These are phyloP conservation scores for Malachius bipustulatus DNA, from an alignment of 2,888 invertebrate genomes.

Conservation along the genomic window DNA sequence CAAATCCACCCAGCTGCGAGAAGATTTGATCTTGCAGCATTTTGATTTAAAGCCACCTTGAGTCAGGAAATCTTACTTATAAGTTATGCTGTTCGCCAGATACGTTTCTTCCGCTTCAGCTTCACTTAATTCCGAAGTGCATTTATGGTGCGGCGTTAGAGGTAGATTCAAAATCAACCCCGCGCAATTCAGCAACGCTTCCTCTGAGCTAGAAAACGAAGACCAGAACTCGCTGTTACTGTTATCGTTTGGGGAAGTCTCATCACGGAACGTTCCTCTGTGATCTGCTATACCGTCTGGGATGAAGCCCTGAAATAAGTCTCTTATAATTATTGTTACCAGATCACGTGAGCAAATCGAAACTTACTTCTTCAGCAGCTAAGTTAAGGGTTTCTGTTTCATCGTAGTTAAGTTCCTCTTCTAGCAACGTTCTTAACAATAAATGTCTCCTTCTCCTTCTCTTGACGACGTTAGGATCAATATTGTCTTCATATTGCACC, in stretches of 20 bases:
- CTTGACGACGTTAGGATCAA: constrained; percentile 28
- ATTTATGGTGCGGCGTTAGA: constrained; percentile 50
- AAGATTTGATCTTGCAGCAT: too few relatives aligned
- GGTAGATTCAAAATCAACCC: constrained; percentile 63
- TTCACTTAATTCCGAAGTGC: constrained; percentile 35
- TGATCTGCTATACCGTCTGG: constrained; percentile 56
- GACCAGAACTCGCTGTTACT: constrained; percentile 73
- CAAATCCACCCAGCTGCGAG: too few relatives aligned
- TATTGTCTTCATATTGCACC: constrained; percentile 27
- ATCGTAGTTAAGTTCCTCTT: constrained; percentile 42
- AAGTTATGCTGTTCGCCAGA: constrained; percentile 50
- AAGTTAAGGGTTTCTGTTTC: constrained; percentile 49
- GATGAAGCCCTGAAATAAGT: constrained; percentile 39
- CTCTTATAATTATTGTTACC: too few relatives aligned
- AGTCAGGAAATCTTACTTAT: too few relatives aligned
- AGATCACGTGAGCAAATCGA: neutral
- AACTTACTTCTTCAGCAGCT: constrained; percentile 50
- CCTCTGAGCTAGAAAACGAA: constrained; percentile 70
- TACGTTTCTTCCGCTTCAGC: constrained; percentile 42
- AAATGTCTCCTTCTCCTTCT: constrained; percentile 40
- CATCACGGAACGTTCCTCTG: constrained; percentile 49
- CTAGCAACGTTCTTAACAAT: constrained; percentile 40
- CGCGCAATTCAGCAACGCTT: constrained; percentile 59
- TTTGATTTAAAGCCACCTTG: too few relatives aligned
- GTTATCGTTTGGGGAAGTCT: constrained; percentile 54